Evolutionary conservation across 2,113 vertebrate genomes (phyloP).

Genomic region (Argyrosomus japonicus): DNA sequence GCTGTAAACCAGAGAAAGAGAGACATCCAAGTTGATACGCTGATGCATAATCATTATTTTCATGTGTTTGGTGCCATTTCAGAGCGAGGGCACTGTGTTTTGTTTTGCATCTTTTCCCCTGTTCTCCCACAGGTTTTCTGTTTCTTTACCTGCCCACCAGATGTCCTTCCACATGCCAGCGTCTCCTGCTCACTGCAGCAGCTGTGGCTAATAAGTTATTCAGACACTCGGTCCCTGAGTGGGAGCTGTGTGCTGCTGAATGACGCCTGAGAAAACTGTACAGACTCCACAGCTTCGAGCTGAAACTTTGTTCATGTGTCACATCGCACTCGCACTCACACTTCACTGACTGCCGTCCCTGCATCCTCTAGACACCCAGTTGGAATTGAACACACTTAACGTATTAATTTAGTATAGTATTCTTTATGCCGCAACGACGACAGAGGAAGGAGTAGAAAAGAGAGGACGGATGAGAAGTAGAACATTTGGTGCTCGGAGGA

Average conservation of each 20-base stretch:
- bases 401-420: background rate
- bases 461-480: background rate
- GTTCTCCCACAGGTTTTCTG: slow-evolving; percentile 25
- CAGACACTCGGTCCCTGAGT: background rate
- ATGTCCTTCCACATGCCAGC: slow-evolving; percentile 41
- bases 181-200: slow-evolving; percentile 43
- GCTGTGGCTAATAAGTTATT: slow-evolving; percentile 61
- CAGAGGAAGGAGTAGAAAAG: background rate
- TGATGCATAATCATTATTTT: background rate
- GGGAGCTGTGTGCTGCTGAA: slow-evolving; percentile 20
- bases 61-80: background rate
- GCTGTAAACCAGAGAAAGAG: background rate
- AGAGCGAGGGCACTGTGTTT: slow-evolving; percentile 24
- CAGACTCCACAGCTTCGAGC: background rate
- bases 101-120: slow-evolving; percentile 16
- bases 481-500: background rate
- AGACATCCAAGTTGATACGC: background rate
- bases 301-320: slow-evolving; percentile 15
- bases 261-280: slow-evolving; percentile 2
- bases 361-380: background rate
- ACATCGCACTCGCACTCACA: background rate
- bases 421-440: slow-evolving; percentile 1
- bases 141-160: slow-evolving; percentile 67
- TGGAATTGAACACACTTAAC: background rate
- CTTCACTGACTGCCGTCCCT: background rate